Base-by-base conservation (phyloP, 2,888 invertebrate species). In the Choristoneura rosaceana region DNA sequence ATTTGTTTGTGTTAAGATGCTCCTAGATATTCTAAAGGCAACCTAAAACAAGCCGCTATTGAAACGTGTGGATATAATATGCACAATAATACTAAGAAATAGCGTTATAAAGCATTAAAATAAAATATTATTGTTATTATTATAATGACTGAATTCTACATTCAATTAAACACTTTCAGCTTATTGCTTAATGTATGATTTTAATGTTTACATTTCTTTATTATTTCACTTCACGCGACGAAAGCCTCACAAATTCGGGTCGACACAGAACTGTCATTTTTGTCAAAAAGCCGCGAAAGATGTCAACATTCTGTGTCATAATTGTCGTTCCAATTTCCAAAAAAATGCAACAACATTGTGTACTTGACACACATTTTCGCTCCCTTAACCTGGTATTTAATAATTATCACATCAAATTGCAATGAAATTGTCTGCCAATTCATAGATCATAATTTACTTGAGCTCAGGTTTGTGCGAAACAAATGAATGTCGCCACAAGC, bases 291-390 rank as follows among this genome's bases (percentile, higher is more conserved):
- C 60, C 25, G 25, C 65, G 64, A 64, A 34, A 65, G 66, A 66
- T 52, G 73, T 64, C 73, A 73, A 69, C 73, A 73, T 64, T 68
- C 64, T 60, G 68, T 73, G 69, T 73, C 63, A 73, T 73, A 73
- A 69, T 69, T 69, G 59, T 38, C 60, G 73, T 64, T 64, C 73
- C 64, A 69, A 64, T 69, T 73, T 64, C 65, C 68, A 47, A 50
- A 60, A 73, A 69, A 69, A 69, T 60, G 64, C 60, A 69, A 69
- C 63, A 68, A 50, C 38, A 33, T 59, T 63, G 64, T 59, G 73
- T 69, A 73, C 73, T 73, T 73, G 73, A 73, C 73, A 69, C 55
- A 69, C 68, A 43, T 73, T 64, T 59, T 43, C 33, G 67, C 60
- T 68, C 71, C 71, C 71, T 67, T 67, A 62, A 67, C 71, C 63